These are phyloP conservation scores for Diachasma alloeum DNA, from an alignment of 1,140 invertebrate species.

Conservation along the genomic window DNA sequence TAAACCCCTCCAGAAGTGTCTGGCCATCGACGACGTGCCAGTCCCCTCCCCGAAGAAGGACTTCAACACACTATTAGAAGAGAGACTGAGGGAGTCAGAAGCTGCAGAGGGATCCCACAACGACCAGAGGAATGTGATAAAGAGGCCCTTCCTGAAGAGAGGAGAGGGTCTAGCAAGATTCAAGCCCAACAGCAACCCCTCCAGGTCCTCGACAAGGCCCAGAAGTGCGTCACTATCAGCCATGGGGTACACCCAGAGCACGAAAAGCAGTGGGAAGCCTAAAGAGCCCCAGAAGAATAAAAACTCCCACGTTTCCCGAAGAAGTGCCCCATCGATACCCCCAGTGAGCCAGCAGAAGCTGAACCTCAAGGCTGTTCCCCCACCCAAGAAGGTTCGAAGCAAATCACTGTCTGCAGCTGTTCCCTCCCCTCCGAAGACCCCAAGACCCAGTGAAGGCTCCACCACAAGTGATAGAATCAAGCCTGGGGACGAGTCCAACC, in stretches of 20 bases:
- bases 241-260: not conserved
- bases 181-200: constrained; percentile 29
- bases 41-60: constrained; percentile 59
- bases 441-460: constrained; percentile 36
- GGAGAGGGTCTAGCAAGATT: constrained; percentile 62
- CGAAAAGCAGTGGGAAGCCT: not conserved
- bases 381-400: constrained; percentile 37
- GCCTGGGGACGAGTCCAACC: constrained; percentile 10
- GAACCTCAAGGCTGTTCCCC: constrained; percentile 42
- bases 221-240: not conserved
- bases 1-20: constrained; percentile 21
- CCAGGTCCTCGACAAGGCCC: not conserved
- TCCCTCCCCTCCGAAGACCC: constrained; percentile 36
- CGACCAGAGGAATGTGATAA: constrained; percentile 24
- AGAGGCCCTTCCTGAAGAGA: constrained; percentile 61
- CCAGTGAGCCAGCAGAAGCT: constrained; percentile 35
- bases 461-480: not conserved
- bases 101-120: not conserved
- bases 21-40: constrained; percentile 57
- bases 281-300: constrained; percentile 43
- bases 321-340: constrained; percentile 9
- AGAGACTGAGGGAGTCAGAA: constrained; percentile 49
- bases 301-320: constrained; percentile 19
- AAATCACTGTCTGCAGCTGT: constrained; percentile 44
- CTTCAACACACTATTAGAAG: constrained; percentile 58